Evolutionary conservation across 1,140 invertebrate species (phyloP).

Genomic region (Drosophila kurseongensis): DNA sequence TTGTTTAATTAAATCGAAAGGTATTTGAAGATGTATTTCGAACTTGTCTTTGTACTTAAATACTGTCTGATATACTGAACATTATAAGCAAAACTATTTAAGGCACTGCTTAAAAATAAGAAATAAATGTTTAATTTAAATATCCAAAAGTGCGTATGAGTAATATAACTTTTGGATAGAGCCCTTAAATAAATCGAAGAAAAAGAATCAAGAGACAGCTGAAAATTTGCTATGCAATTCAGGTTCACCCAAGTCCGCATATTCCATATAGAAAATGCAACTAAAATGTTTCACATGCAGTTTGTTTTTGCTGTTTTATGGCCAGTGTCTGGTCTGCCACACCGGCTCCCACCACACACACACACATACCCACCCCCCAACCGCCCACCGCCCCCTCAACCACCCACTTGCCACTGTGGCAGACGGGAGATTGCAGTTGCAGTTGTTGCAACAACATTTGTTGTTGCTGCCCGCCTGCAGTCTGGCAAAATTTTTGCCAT

Average conservation of each 20-base stretch:
- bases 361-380: not conserved
- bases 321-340: slow-evolving; percentile 52
- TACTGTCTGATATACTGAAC: too few species aligned
- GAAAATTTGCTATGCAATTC: not conserved
- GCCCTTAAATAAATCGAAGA: too few species aligned
- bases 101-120: too few species aligned
- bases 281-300: slow-evolving; percentile 76
- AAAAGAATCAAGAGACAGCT: too few species aligned
- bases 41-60: too few species aligned
- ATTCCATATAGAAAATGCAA: slow-evolving; percentile 79
- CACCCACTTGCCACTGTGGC: slow-evolving; percentile 27
- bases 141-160: not conserved
- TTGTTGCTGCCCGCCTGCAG: slow-evolving; percentile 45
- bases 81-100: too few species aligned
- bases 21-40: too few species aligned
- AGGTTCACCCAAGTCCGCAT: slow-evolving; percentile 11
- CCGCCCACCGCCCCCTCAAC: not conserved
- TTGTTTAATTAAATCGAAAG: too few species aligned
- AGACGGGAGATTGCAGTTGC: slow-evolving; percentile 50
- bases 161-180: not conserved
- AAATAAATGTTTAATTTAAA: not conserved
- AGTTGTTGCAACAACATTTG: slow-evolving; percentile 59
- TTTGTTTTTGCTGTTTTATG: slow-evolving; percentile 77
- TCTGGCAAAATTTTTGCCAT: slow-evolving; percentile 81
- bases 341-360: not conserved